These are phyloP conservation scores for Tragelaphus eurycerus DNA, from an alignment of 2,797 vertebrate genomes.

Conservation along the genomic window DNA sequence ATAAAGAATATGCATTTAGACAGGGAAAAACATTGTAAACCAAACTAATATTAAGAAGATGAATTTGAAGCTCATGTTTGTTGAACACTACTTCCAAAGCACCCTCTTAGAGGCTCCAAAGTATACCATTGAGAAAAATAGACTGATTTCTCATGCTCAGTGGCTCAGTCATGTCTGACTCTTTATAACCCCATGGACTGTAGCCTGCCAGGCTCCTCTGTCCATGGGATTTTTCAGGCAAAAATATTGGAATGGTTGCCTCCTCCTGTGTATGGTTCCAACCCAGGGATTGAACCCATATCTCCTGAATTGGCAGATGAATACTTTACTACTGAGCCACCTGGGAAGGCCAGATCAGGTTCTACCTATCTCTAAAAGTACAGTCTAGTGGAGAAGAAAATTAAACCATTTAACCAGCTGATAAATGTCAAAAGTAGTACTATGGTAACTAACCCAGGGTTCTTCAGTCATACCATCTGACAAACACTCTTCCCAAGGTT, in stretches of 20 bases:
- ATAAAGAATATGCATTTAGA: not conserved
- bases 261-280: not conserved
- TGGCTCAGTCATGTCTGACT: not conserved
- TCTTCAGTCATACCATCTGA: not conserved
- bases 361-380: not conserved
- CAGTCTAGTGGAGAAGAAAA: not conserved
- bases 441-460: not conserved
- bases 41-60: not conserved
- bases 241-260: not conserved
- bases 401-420: not conserved
- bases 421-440: not conserved
- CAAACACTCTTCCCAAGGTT: not conserved
- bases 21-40: not conserved
- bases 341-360: not conserved
- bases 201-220: not conserved
- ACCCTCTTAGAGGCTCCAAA: not conserved
- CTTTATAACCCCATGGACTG: not conserved
- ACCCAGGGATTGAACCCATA: not conserved
- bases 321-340: not conserved
- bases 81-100: not conserved
- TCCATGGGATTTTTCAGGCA: not conserved
- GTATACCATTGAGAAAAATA: not conserved
- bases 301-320: not conserved
- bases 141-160: not conserved
- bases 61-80: not conserved